These are phyloP conservation scores for Melangyna quadrimaculata DNA, from an alignment of 2,888 invertebrate genomes.

Conservation along the genomic window DNA sequence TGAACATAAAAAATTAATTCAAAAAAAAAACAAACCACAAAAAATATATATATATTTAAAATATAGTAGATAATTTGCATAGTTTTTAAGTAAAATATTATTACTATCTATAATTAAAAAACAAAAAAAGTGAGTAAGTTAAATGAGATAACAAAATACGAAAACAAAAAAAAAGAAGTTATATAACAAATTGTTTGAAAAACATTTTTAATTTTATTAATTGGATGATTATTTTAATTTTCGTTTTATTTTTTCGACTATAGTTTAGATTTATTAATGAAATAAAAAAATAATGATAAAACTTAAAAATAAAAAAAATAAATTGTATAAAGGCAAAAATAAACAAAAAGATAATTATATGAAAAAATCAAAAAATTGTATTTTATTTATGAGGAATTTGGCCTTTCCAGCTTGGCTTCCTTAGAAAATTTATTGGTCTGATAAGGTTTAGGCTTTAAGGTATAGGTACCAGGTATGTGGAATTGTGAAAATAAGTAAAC, in stretches of 20 bases:
- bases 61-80: constrained; percentile 65
- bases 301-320: constrained; percentile 18
- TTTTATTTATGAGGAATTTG: constrained; percentile 13
- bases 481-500: neutral
- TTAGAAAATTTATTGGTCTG: neutral
- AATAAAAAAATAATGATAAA: neutral
- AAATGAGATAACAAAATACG: constrained; percentile 12
- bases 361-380: constrained; percentile 51
- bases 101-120: constrained; percentile 32
- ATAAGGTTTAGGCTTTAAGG: too few species aligned
- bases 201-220: constrained; percentile 61
- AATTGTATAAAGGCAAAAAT: constrained; percentile 64
- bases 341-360: constrained; percentile 65
- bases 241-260: constrained; percentile 52
- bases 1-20: constrained; percentile 20
- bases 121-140: constrained; percentile 45
- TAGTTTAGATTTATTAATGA: constrained; percentile 62
- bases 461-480: too few species aligned
- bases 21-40: constrained; percentile 51
- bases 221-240: constrained; percentile 23
- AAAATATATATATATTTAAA: constrained; percentile 69
- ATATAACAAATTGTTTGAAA: constrained; percentile 66
- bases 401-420: neutral
- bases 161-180: constrained; percentile 33
- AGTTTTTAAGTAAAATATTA: constrained; percentile 66